phyloP scores from a whole-genome alignment of 1,140 invertebrate species.

The Portunus trituberculatus region DNA sequence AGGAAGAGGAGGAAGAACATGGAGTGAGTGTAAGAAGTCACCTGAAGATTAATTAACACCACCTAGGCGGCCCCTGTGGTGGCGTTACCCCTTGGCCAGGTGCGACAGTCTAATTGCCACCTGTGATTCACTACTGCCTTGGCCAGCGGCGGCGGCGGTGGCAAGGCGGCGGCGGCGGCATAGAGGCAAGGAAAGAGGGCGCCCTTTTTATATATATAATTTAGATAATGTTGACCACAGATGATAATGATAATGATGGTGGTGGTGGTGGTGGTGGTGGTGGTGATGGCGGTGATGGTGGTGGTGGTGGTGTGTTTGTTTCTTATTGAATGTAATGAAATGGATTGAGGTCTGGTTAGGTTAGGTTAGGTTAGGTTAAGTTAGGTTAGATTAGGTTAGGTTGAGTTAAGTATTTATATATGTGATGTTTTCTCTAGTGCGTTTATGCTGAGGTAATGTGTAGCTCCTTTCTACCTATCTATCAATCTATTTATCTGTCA shows the following conservation, averaged over 20 bases:
- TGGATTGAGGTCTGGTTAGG: too few species aligned
- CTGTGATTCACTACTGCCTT: not conserved
- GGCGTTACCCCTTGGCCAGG: conserved; percentile 5
- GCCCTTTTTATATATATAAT: not conserved
- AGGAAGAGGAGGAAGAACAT: not conserved
- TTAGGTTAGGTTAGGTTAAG: too few species aligned
- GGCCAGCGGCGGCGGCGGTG: not conserved
- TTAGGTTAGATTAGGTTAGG: too few species aligned
- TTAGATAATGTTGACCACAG: not conserved
- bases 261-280: not conserved
- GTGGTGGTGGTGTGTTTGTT: not conserved
- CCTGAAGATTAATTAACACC: not conserved
- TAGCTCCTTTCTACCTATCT: too few species aligned
- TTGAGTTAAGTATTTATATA: too few species aligned
- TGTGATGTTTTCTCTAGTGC: too few species aligned
- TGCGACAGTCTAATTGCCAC: conserved; percentile 20
- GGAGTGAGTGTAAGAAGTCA: conserved; percentile 12
- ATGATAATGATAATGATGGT: not conserved
- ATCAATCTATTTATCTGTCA: too few species aligned
- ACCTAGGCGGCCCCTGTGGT: conserved; percentile 6
- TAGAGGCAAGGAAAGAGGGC: not conserved
- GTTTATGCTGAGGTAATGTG: not conserved
- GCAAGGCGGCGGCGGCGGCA: not conserved
- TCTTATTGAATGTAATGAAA: too few species aligned
- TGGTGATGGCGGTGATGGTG: not conserved